Evolutionary conservation across 1,140 invertebrate species (phyloP).

Genomic region (Drosophila sucinea): DNA sequence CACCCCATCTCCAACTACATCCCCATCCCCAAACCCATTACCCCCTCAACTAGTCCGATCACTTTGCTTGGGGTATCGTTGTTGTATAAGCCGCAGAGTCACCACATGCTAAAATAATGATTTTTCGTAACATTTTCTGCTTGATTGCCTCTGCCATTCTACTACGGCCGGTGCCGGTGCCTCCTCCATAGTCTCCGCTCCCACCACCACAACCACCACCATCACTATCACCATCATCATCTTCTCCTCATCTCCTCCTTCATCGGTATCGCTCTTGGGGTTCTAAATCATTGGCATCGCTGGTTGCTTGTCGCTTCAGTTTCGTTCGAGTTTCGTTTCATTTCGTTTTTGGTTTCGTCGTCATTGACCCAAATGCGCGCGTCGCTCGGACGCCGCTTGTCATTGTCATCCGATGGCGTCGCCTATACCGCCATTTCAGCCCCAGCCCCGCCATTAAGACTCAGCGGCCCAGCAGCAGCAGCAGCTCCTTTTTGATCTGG

Average conservation of each 20-base stretch:
- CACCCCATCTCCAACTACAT: background rate
- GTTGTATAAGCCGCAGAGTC: slow-evolving; percentile 54
- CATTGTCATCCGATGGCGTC: slow-evolving; percentile 65
- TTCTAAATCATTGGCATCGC: slow-evolving; percentile 70
- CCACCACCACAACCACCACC: slow-evolving; percentile 7
- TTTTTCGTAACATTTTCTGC: slow-evolving; percentile 76
- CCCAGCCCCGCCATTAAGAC: background rate
- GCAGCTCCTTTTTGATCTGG: background rate
- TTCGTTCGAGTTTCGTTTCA: slow-evolving; percentile 59
- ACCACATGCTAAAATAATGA: slow-evolving; percentile 78
- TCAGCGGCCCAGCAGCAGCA: background rate
- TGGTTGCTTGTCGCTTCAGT: slow-evolving; percentile 23
- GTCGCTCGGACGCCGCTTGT: slow-evolving; percentile 73
- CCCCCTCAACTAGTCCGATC: background rate
- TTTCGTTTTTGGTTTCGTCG: slow-evolving; percentile 59
- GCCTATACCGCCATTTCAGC: slow-evolving; percentile 31
- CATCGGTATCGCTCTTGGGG: slow-evolving; percentile 35
- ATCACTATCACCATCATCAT: background rate
- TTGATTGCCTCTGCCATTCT: slow-evolving; percentile 63
- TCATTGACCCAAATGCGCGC: slow-evolving; percentile 78
- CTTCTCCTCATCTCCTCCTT: slow-evolving; percentile 22
- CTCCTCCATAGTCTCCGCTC: slow-evolving; percentile 25
- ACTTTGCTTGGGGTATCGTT: slow-evolving; percentile 25
- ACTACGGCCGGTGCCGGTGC: slow-evolving; percentile 40
- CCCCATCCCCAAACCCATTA: slow-evolving; percentile 1